Percentiles rank a stretch among this genome's conserved stretches.
phyloP scores from a whole-genome alignment of 1,140 invertebrate genomes.

The Harpegnathos saltator region DNA sequence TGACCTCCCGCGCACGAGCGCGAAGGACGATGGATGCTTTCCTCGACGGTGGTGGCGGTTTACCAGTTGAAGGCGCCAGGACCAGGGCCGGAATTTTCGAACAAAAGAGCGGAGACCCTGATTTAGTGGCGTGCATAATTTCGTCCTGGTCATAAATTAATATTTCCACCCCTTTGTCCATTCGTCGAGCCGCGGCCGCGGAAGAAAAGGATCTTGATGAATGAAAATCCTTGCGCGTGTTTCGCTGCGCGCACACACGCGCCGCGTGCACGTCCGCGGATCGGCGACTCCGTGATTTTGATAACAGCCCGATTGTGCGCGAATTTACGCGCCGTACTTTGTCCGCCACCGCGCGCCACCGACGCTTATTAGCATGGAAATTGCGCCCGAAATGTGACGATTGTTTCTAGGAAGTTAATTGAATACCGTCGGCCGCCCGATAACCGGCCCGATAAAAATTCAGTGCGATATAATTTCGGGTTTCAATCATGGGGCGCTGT shows the following conservation, averaged over 20 bases:
- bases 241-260: conserved; percentile 21
- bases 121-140: conserved; percentile 68
- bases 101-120: conserved; percentile 61
- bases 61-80: conserved; percentile 46
- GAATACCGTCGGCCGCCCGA: conserved; percentile 20
- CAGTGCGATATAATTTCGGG: conserved; percentile 1
- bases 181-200: conserved; percentile 23
- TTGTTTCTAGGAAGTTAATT: conserved; percentile 29
- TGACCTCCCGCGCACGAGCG: conserved; percentile 26
- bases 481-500: conserved; percentile 12
- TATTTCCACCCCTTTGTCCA: conserved; percentile 65
- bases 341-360: neutral
- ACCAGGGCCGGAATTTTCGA: conserved; percentile 40
- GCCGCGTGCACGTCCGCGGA: neutral
- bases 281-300: conserved; percentile 11
- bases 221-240: conserved; percentile 59
- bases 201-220: conserved; percentile 67
- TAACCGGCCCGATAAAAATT: neutral
- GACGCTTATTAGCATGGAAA: conserved; percentile 37
- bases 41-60: conserved; percentile 39
- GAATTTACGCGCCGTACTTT: conserved; percentile 28
- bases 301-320: conserved; percentile 1
- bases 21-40: conserved; percentile 57
- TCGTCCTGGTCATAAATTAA: conserved; percentile 68
- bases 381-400: neutral